Percentiles rank a stretch among this genome's conserved stretches.
These are phyloP conservation scores for Taenioides sp. DNA, from an alignment of 2,797 vertebrate species.

Conservation along the genomic window DNA sequence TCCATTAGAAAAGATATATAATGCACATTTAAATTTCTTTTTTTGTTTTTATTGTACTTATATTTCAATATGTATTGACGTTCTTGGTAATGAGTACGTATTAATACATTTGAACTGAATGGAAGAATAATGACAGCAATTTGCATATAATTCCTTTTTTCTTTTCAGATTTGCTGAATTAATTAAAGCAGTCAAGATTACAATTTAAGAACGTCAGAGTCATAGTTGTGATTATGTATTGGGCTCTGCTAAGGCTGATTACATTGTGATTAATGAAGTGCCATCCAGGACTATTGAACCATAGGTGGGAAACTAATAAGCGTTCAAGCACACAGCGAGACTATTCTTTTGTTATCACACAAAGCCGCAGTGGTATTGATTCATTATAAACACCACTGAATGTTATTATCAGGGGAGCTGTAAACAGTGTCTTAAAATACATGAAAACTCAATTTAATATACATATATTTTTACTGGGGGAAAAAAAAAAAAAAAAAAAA, in stretches of 20 bases:
- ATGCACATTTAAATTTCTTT: too few relatives aligned
- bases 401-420: neutral
- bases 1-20: too few relatives aligned
- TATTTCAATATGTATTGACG: too few relatives aligned
- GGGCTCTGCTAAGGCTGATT: neutral
- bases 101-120: neutral
- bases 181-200: neutral
- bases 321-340: neutral
- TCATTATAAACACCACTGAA: neutral
- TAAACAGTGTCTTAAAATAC: too few relatives aligned
- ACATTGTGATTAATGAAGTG: neutral
- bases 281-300: neutral
- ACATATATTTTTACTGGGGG: too few relatives aligned
- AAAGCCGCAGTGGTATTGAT: neutral
- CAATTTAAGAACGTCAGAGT: neutral
- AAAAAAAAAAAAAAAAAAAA: too few relatives aligned
- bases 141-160: neutral
- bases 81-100: neutral
- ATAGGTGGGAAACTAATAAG: slow-evolving; percentile 5
- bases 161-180: neutral
- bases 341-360: slow-evolving; percentile 1
- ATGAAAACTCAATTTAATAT: too few relatives aligned
- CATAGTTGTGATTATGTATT: neutral
- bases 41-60: too few relatives aligned
- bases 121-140: neutral